phyloP scores from a whole-genome alignment of 2,888 invertebrate species.

The Malacosoma neustria region DNA sequence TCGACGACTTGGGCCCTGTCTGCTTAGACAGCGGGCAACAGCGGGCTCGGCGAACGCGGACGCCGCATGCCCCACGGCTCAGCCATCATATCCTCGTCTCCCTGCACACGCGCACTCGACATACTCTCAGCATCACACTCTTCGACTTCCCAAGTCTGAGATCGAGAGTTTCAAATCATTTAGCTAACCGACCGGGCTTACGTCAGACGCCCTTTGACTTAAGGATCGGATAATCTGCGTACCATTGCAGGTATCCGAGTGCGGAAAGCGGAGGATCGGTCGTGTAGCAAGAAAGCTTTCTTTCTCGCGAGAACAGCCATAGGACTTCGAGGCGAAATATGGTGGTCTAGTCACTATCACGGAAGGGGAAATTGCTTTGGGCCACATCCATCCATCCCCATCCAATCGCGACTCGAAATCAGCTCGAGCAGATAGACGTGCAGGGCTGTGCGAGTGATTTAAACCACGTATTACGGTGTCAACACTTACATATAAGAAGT shows the following conservation, averaged over 20 bases:
- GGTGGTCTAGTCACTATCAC: constrained; percentile 26
- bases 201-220: constrained; percentile 16
- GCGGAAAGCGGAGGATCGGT: not conserved
- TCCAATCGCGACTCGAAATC: not conserved
- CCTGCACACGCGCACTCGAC: constrained; percentile 75
- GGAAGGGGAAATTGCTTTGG: constrained; percentile 24
- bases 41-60: constrained; percentile 58
- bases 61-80: constrained; percentile 68
- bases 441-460: constrained; percentile 63
- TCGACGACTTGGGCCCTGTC: constrained; percentile 5
- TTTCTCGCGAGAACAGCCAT: not conserved
- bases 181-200: constrained; percentile 33
- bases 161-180: constrained; percentile 65
- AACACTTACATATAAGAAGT: constrained; percentile 75
- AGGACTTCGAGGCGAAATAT: not conserved
- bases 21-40: constrained; percentile 57
- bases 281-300: not conserved
- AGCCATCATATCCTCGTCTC: constrained; percentile 78
- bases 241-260: not conserved
- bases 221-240: not conserved
- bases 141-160: constrained; percentile 73
- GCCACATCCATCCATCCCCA: constrained; percentile 18
- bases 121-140: constrained; percentile 73
- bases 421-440: constrained; percentile 27
- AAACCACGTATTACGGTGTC: constrained; percentile 73